These are phyloP conservation scores for Chiloscyllium plagiosum DNA, from an alignment of 2,113 vertebrate genomes.

Conservation along the genomic window DNA sequence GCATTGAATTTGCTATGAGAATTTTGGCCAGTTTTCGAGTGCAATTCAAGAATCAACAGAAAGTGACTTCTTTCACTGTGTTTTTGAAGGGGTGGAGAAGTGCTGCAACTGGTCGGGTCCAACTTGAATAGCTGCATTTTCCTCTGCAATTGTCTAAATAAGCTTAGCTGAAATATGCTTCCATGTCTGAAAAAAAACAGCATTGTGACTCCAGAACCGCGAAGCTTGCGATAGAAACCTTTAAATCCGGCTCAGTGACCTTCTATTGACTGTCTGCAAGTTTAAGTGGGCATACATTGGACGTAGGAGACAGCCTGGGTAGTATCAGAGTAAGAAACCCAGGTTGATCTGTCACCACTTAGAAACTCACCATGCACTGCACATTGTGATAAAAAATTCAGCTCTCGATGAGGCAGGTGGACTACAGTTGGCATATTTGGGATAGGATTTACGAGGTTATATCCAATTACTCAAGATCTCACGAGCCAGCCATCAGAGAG, in stretches of 20 bases:
- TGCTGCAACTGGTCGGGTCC: neutral
- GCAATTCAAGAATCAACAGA: neutral
- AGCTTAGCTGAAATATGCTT: neutral
- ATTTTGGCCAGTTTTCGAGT: neutral
- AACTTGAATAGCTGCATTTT: neutral
- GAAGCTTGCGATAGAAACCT: constrained; percentile 38
- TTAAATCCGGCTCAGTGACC: neutral
- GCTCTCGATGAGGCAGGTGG: neutral
- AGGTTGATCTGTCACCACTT: neutral
- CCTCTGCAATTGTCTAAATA: neutral
- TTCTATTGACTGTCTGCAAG: neutral
- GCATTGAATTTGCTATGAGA: neutral
- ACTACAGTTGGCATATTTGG: neutral
- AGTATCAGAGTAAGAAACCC: neutral
- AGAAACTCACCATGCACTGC: neutral
- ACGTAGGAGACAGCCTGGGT: neutral
- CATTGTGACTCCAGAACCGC: no score
- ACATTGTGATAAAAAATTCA: neutral
- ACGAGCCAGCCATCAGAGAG: neutral
- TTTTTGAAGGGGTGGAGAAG: neutral
- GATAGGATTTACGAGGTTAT: constrained; percentile 16
- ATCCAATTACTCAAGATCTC: constrained; percentile 33
- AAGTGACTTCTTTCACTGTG: neutral
- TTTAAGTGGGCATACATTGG: neutral
- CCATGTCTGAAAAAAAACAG: neutral